Evolutionary conservation across 2,888 invertebrate species (phyloP).

Genomic region (Agonopterix subpropinquella): DNA sequence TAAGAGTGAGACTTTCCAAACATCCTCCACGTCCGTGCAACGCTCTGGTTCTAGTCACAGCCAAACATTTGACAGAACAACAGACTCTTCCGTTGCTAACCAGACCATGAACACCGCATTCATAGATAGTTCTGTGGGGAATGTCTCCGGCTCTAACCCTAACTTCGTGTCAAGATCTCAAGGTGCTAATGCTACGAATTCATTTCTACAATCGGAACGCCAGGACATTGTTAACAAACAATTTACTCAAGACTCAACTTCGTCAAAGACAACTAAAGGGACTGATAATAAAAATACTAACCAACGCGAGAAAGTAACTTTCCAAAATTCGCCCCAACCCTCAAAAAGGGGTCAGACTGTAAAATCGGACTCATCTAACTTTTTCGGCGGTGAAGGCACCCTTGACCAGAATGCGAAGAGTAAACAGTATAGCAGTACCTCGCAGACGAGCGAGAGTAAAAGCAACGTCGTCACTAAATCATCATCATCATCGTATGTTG

Average conservation of each 20-base stretch:
- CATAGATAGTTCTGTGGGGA: conserved; percentile 36
- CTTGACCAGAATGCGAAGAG: conserved; percentile 47
- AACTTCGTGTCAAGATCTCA: conserved; percentile 45
- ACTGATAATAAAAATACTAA: conserved; percentile 38
- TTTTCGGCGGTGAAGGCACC: conserved; percentile 55
- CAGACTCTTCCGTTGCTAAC: conserved; percentile 49
- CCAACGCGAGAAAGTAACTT: conserved; percentile 45
- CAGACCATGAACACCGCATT: conserved; percentile 65
- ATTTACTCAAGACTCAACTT: conserved; percentile 26
- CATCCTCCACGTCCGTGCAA: conserved; percentile 58
- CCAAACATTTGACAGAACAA: conserved; percentile 54
- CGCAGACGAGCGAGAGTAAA: conserved; percentile 66
- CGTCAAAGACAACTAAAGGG: conserved; percentile 20
- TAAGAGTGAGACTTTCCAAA: conserved; percentile 59
- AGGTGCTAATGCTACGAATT: conserved; percentile 52
- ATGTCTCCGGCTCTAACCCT: conserved; percentile 32
- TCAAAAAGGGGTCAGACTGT: conserved; percentile 40
- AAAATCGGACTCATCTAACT: conserved; percentile 49
- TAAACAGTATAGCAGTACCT: conserved; percentile 55
- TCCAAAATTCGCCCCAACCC: conserved; percentile 39
- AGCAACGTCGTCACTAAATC: conserved; percentile 75
- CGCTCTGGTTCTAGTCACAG: conserved; percentile 55
- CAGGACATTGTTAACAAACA: conserved; percentile 47
- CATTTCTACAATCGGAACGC: conserved; percentile 62
- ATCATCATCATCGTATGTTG: conserved; percentile 78